Base-by-base conservation (phyloP, 2,797 vertebrate genomes). In the Sebastes iracundus region DNA sequence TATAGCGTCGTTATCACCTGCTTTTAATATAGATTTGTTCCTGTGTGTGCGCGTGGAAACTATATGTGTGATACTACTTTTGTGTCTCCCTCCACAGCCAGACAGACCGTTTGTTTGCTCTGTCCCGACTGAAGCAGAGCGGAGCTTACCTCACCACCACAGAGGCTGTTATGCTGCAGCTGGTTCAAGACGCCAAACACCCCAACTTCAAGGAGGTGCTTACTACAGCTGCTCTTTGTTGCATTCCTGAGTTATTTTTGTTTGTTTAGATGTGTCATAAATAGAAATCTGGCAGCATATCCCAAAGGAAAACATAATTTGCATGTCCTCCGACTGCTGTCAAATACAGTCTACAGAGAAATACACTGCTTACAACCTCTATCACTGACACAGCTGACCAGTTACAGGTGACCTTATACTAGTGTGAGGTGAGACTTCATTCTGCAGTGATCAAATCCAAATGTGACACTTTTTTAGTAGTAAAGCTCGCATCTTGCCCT, bases 71-170 rank as follows among this genome's bases (percentile, higher is more conserved):
- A 65, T 61, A 38, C n/a, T 55, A 30, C 20, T 6, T 72, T 53
- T 82, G 28, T 59, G 10, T 66, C 75, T 79, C 30, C 56, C 35
- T 74, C 84, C 74, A 46, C 93, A 98, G 97, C 81, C 97, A 98
- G 91, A 96, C 97, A 13, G 97, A 98, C 85, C 94, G 97, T 22
- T 86, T 98, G 84, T 95, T 97, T 69, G 96, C 97, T 0, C 91
- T 98, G 84, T 95, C 96, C 38, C 94, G 97, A 7, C 92, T 98
- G 93, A 96, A 94, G 76, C 97, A 98, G 93, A 98, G 97, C 1
- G 97, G 97, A 0, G 97, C 96, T n/a, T 98, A 93, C 89, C 96
- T 98, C 72, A 97, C 96, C 79, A 97, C 97, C 77, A 97, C 97
- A 2, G 97, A 98, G 87, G 96, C 93, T 0, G 95, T 97, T 25